Evolutionary conservation across 2,797 vertebrate genomes (phyloP), one percentile per base, ranked within the genome.

Genomic region (Crenuchus spilurus): DNA sequence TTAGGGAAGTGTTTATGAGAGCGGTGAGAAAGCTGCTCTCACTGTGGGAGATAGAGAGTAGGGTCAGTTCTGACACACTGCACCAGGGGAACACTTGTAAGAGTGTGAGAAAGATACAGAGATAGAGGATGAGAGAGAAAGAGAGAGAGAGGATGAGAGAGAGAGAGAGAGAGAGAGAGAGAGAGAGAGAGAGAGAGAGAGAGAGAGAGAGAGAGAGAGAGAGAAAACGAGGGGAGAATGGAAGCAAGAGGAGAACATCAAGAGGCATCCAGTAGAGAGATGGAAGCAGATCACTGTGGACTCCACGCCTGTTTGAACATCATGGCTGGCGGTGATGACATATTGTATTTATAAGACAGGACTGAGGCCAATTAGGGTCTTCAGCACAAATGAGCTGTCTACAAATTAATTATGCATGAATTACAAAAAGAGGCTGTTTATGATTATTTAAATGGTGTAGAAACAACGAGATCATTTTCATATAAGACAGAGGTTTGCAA

Each of bases 1-100:
- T 92, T 92, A 92, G 88, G 84, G 83, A 81, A 89, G 84, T 70
- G 72, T 87, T 85, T 78, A 78, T 83, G 81, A 78, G 83, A 87
- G 82, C 86, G 75, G 81, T 80, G 48, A 65, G 60, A 60, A 76
- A 76, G 70, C 74, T 62, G 58, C 61, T 62, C 72, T 75, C 80
- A 80, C 82, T 71, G 70, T 63, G 80, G 82, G 78, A 80, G 82
- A 79, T 57, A 72, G 69, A 83, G 71, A 24, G 70, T 57, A 75
- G 76, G 82, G 84, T 85, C 80, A 83, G 68, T 48, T 75, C 75
- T 79, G 74, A 82, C 76, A 80, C 57, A 80, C 65, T 74, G 71
- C 74, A 77, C 75, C 78, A 74, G 73, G 62, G 68, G 44, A 37
- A 63, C 70, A 74, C 62, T 72, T 70, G 78, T 76, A 55, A 62